Evolutionary conservation across 2,888 invertebrate genomes (phyloP).

Genomic region (Harpagoxenus sublaevis): DNA sequence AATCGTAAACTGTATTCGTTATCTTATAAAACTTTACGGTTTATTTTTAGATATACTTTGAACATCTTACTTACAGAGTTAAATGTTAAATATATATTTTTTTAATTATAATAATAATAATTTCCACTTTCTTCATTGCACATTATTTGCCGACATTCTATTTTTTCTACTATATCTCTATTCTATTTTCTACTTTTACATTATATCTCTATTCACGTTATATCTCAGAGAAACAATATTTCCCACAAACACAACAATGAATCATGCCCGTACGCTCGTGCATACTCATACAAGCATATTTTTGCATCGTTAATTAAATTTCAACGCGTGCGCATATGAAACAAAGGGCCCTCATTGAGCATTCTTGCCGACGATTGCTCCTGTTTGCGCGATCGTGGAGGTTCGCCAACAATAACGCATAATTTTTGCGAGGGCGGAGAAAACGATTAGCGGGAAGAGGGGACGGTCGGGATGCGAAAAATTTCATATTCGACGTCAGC

Average conservation of each 20-base stretch:
- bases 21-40: neutral
- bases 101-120: too few species aligned
- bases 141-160: neutral
- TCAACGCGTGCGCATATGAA: neutral
- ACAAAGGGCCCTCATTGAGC: slow-evolving; percentile 43
- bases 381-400: slow-evolving; percentile 22
- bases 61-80: neutral
- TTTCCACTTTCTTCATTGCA: neutral
- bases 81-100: neutral
- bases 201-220: neutral
- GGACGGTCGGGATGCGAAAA: slow-evolving; percentile 34
- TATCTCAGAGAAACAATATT: slow-evolving; percentile 4
- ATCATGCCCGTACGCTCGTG: neutral
- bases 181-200: neutral
- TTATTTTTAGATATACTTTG: neutral
- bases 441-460: slow-evolving; percentile 8
- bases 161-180: slow-evolving; percentile 1
- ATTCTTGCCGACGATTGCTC: slow-evolving; percentile 31
- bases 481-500: slow-evolving; percentile 56
- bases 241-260: neutral
- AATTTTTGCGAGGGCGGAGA: slow-evolving; percentile 21
- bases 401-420: slow-evolving; percentile 32
- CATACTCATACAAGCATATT: neutral
- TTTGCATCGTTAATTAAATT: slow-evolving; percentile 37
- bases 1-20: neutral